A percentile compares a stretch with the other conserved stretches of the same genome.
These are phyloP conservation scores for Spodoptera frugiperda DNA, from an alignment of 1,140 invertebrate species.

Conservation along the genomic window DNA sequence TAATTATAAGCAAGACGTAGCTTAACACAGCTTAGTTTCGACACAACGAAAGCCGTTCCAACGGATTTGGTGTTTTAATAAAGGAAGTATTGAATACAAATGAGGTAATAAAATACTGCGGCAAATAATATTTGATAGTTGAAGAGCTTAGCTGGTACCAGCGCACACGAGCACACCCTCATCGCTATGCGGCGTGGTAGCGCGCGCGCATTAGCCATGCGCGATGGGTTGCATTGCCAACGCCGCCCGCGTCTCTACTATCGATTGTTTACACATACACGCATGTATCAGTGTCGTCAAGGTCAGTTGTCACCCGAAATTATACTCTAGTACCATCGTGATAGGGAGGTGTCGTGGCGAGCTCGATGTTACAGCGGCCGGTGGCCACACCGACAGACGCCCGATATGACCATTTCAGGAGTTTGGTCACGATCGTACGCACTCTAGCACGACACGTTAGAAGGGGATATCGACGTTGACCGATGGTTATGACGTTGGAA, in stretches of 20 bases:
- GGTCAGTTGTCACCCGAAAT: conserved; percentile 54
- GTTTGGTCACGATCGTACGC: conserved; percentile 79
- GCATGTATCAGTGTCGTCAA: conserved; percentile 59
- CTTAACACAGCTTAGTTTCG: conserved; percentile 23
- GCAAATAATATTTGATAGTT: conserved; percentile 76
- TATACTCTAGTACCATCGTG: conserved; percentile 59
- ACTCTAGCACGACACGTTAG: conserved; percentile 72
- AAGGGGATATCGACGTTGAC: conserved; percentile 78
- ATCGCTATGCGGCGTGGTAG: conserved; percentile 75
- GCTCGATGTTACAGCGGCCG: neutral
- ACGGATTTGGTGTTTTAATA: conserved; percentile 55
- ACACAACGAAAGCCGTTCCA: conserved; percentile 25
- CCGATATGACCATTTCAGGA: conserved; percentile 79
- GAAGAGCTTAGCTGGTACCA: conserved; percentile 65
- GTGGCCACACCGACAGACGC: conserved; percentile 70
- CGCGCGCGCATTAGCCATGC: conserved; percentile 78
- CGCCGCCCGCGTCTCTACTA: conserved; percentile 62
- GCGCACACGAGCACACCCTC: conserved; percentile 67
- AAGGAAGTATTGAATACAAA: conserved; percentile 79
- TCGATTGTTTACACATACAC: conserved; percentile 79
- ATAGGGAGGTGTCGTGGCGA: conserved; percentile 49
- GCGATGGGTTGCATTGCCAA: conserved; percentile 65
- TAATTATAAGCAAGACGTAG: conserved; percentile 15
- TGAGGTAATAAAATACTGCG: conserved; percentile 71
- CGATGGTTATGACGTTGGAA: conserved; percentile 82